These are phyloP conservation scores for Trididemnum nubilum DNA, from an alignment of 23 tunicate species.

Conservation along the genomic window DNA sequence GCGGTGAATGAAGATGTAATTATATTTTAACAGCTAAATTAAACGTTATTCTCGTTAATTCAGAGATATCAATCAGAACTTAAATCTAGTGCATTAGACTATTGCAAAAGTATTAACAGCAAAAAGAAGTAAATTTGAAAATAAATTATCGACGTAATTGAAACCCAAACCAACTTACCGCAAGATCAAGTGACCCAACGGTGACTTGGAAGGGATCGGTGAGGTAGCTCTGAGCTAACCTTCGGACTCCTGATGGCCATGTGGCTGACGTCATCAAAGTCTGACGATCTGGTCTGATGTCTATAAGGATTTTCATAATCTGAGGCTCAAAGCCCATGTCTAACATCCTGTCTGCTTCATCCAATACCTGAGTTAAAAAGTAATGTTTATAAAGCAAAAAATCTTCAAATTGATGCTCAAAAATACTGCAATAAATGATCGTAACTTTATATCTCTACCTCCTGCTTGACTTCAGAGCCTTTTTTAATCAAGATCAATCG, in stretches of 20 bases:
- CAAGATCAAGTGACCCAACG: conserved; percentile 89
- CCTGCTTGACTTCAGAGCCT: no score
- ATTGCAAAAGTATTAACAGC: no score
- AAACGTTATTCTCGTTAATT: no score
- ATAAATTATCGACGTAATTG: no score
- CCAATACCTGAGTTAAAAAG: conserved; percentile 56
- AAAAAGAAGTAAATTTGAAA: no score
- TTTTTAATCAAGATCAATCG: no score
- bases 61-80: no score
- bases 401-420: neutral
- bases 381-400: neutral
- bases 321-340: conserved; percentile 99
- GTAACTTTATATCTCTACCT: no score
- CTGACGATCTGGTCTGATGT: conserved; percentile 92
- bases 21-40: no score
- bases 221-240: conserved; percentile 65
- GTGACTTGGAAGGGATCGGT: conserved; percentile 83
- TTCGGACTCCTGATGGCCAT: conserved; percentile 88
- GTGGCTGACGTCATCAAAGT: conserved; percentile 99
- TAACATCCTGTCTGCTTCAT: conserved; percentile 99
- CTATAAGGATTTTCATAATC: conserved; percentile 82
- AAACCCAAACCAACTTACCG: conserved; percentile 68
- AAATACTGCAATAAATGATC: neutral
- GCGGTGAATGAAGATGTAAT: no score
- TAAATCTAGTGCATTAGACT: no score